These are phyloP conservation scores for Clavelina lepadiformis DNA, from an alignment of 23 tunicate species.

Conservation along the genomic window DNA sequence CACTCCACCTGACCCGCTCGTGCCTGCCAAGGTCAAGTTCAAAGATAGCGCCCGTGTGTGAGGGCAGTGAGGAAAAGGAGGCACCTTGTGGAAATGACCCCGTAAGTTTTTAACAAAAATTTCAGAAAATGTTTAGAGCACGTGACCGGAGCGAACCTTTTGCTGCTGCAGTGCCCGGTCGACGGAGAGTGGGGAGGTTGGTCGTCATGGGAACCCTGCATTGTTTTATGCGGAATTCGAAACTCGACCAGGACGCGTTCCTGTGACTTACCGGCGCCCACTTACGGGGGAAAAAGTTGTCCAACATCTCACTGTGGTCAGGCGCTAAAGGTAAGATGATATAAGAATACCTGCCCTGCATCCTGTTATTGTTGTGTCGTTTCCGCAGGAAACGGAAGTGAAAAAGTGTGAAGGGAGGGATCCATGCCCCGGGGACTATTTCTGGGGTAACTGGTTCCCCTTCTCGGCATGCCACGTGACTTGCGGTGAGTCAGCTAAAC, in stretches of 20 bases:
- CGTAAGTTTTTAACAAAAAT: conserved; percentile 1
- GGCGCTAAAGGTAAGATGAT: too few relatives aligned
- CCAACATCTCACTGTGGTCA: neutral
- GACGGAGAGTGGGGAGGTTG: conserved; percentile 61
- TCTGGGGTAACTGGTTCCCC: conserved; percentile 63
- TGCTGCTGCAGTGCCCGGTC: conserved; percentile 48
- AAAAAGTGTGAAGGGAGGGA: conserved; percentile 10
- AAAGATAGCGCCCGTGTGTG: conserved; percentile 3
- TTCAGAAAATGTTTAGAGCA: neutral
- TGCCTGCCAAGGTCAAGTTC: conserved; percentile 48
- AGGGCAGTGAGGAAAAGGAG: too few relatives aligned
- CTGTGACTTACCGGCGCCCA: conserved; percentile 48
- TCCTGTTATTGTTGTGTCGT: too few relatives aligned
- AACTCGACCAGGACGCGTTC: conserved; percentile 38
- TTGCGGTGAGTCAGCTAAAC: conserved; percentile 35
- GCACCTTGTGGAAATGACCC: neutral
- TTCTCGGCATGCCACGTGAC: conserved; percentile 44
- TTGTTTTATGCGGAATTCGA: conserved; percentile 30
- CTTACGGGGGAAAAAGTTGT: conserved; percentile 47
- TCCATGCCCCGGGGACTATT: conserved; percentile 47
- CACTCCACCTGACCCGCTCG: neutral
- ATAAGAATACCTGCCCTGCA: too few relatives aligned
- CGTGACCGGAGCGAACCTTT: neutral
- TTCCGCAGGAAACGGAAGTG: conserved; percentile 29
- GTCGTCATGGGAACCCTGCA: conserved; percentile 31